Evolutionary conservation across 2,113 vertebrate genomes (phyloP).

Genomic region (Talpa occidentalis): DNA sequence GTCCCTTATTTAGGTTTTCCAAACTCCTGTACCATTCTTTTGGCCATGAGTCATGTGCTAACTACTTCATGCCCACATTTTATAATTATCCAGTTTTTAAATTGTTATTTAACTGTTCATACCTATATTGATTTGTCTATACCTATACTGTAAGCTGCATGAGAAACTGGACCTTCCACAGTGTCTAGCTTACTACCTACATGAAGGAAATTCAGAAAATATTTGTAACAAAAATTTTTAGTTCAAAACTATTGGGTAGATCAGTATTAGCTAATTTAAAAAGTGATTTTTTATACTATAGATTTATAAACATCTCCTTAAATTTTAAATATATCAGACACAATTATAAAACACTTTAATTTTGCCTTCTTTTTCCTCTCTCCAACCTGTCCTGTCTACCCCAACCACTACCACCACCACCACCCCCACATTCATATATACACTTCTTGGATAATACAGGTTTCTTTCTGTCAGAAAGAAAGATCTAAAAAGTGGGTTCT

Average conservation of each 20-base stretch:
- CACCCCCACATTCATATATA: background rate
- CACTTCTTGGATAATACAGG: background rate
- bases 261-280: slow-evolving; percentile 48
- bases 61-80: background rate
- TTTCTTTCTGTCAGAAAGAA: slow-evolving; percentile 7
- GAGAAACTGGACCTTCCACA: background rate
- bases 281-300: background rate
- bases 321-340: slow-evolving; percentile 22
- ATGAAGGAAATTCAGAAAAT: slow-evolving; percentile 25
- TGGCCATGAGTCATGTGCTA: background rate
- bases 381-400: background rate
- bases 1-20: no score
- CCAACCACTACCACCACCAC: background rate
- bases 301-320: background rate
- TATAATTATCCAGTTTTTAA: background rate
- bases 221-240: background rate
- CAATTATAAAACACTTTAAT: slow-evolving; percentile 1
- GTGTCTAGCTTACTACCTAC: background rate
- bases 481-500: background rate
- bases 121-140: background rate
- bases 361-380: background rate
- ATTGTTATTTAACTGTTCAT: slow-evolving; percentile 45
- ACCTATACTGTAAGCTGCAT: background rate
- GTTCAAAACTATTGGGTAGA: background rate
- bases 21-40: background rate